Conservation (phyloP, 2,113 vertebrate species). For the Actinemys pallida region DNA sequence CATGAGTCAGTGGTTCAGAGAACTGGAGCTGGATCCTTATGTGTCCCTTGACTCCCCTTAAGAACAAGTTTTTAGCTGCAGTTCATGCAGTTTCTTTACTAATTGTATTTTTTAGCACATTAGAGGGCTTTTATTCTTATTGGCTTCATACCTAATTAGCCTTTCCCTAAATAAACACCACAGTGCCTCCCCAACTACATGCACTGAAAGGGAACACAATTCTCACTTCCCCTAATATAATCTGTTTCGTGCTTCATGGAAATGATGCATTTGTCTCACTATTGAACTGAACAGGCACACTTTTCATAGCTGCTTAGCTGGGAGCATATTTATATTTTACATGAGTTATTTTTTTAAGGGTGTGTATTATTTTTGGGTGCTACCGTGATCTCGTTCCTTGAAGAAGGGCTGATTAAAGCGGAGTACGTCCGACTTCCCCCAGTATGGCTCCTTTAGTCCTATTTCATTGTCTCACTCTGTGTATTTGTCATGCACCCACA, state of each 20-base stretch:
- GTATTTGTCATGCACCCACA: neutral
- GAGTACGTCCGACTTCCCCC: neutral
- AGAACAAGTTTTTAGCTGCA: constrained; percentile 5
- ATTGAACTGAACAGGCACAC: constrained; percentile 25
- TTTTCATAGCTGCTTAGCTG: constrained; percentile 44
- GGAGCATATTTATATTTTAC: constrained; percentile 40
- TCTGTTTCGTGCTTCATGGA: constrained; percentile 9
- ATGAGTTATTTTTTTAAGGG: neutral
- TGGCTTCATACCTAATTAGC: constrained; percentile 53
- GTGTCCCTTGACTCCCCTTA: neutral
- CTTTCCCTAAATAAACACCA: constrained; percentile 54
- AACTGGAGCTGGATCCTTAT: neutral
- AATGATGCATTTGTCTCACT: constrained; percentile 36
- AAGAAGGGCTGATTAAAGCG: accelerated
- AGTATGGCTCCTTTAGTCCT: neutral
- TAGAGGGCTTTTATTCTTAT: neutral
- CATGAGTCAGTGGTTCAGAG: neutral
- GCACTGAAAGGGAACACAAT: neutral
- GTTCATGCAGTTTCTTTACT: constrained; percentile 42
- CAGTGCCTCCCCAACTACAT: constrained; percentile 30
- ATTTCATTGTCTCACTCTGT: neutral
- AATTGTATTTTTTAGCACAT: constrained; percentile 42
- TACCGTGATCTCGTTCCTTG: neutral
- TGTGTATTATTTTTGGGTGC: neutral
- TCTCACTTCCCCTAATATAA: constrained; percentile 5